Evolutionary conservation across 1,140 invertebrate genomes (phyloP).

Genomic region (Apis florea): DNA sequence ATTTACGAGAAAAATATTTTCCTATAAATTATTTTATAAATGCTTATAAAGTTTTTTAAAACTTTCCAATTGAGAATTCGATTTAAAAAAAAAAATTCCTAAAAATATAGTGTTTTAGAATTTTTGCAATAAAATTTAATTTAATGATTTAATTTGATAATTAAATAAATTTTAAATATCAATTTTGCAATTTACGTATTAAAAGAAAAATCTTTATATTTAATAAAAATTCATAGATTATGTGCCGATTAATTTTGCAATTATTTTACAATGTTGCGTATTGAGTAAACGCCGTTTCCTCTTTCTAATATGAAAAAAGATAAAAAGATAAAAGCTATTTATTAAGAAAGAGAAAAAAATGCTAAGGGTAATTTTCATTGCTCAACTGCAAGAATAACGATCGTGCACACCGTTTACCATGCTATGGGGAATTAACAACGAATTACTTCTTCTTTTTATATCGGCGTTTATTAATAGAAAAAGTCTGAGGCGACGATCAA

Average conservation of each 20-base stretch:
- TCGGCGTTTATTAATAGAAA: slow-evolving; percentile 37
- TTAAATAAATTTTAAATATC: background rate
- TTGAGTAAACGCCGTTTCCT: slow-evolving; percentile 19
- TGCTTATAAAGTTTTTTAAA: no score
- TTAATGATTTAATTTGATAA: no score
- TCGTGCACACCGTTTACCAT: background rate
- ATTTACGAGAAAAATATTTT: background rate
- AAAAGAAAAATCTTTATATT: background rate
- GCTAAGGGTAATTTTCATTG: slow-evolving; percentile 25
- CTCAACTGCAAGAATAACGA: slow-evolving; percentile 16
- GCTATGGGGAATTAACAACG: slow-evolving; percentile 31
- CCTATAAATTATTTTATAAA: background rate
- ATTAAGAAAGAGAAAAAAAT: background rate
- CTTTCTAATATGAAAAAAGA: slow-evolving; percentile 13
- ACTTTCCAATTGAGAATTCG: no score
- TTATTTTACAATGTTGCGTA: background rate
- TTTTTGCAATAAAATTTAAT: no score
- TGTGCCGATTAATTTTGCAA: background rate
- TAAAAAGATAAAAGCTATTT: background rate
- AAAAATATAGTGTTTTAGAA: no score
- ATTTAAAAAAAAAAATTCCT: no score
- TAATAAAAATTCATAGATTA: background rate
- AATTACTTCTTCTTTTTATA: slow-evolving; percentile 32
- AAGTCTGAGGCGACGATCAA: slow-evolving; percentile 19
- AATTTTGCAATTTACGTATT: no score